Conservation (phyloP, 2,113 vertebrate species). For the Chelonoidis abingdonii region DNA sequence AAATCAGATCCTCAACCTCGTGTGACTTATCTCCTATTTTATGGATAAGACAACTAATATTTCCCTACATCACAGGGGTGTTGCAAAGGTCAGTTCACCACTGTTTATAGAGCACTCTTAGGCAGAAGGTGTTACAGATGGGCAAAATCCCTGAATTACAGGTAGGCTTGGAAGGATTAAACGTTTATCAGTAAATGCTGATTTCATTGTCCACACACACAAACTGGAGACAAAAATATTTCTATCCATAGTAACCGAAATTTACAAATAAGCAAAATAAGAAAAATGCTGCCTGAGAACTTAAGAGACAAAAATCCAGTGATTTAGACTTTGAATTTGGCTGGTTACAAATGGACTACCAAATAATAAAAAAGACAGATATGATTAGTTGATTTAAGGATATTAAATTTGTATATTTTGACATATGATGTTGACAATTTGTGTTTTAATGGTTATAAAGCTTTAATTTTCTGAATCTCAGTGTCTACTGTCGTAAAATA, state of each 20-base stretch:
- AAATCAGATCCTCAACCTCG: not conserved
- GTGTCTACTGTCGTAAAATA: not conserved
- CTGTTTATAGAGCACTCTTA: not conserved
- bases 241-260: not conserved
- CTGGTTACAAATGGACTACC: not conserved
- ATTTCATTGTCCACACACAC: not conserved
- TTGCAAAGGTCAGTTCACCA: slow-evolving; percentile 37
- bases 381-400: not conserved
- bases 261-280: not conserved
- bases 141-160: slow-evolving; percentile 11
- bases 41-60: not conserved
- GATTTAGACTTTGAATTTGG: not conserved
- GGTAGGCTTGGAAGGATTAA: not conserved
- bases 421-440: not conserved
- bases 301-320: not conserved
- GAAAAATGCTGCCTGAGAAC: not conserved
- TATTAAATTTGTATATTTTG: not conserved
- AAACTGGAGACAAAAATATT: not conserved
- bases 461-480: not conserved
- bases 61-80: not conserved
- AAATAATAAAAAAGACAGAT: not conserved
- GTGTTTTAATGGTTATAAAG: not conserved
- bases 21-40: not conserved
- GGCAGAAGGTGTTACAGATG: not conserved
- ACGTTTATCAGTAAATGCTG: not conserved